Percentiles rank a stretch among this genome's conserved stretches.
These are phyloP conservation scores for Apoda limacodes DNA, from an alignment of 2,888 invertebrate species.

Conservation along the genomic window DNA sequence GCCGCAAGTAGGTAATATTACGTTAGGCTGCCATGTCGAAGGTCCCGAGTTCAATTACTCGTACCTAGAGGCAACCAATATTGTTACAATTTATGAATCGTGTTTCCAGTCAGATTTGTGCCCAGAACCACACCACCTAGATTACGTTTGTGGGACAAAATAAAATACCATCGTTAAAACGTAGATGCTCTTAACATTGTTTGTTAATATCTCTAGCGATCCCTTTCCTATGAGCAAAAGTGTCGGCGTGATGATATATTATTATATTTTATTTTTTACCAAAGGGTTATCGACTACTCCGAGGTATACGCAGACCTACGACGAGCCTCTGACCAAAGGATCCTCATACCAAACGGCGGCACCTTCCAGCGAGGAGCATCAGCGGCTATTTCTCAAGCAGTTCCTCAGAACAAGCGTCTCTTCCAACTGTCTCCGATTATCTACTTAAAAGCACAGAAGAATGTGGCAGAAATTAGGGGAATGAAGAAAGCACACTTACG, in stretches of 20 bases:
- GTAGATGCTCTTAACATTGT: no score
- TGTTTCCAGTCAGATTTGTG: no score
- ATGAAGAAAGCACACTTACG: constrained; percentile 88
- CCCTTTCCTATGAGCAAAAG: background rate
- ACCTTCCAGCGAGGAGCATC: constrained; percentile 80
- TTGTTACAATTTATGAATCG: no score
- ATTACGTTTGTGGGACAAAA: no score
- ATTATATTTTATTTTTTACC: constrained; percentile 19
- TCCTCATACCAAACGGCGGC: constrained; percentile 77
- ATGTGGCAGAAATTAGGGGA: constrained; percentile 79
- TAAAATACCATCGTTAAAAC: no score
- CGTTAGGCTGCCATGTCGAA: no score
- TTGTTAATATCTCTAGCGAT: constrained; percentile 5
- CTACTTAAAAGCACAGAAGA: constrained; percentile 89
- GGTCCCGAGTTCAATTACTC: no score
- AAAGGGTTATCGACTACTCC: constrained; percentile 76
- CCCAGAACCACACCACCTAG: no score
- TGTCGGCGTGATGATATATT: constrained; percentile 1
- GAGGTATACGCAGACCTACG: constrained; percentile 78
- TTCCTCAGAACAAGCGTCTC: constrained; percentile 70
- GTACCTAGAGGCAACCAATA: no score
- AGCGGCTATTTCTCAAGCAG: constrained; percentile 73
- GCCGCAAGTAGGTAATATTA: no score
- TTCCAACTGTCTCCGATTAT: constrained; percentile 84
- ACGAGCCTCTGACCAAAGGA: constrained; percentile 70